These are phyloP conservation scores for Butorides virescens DNA, from an alignment of 2,113 vertebrate species.

Conservation along the genomic window DNA sequence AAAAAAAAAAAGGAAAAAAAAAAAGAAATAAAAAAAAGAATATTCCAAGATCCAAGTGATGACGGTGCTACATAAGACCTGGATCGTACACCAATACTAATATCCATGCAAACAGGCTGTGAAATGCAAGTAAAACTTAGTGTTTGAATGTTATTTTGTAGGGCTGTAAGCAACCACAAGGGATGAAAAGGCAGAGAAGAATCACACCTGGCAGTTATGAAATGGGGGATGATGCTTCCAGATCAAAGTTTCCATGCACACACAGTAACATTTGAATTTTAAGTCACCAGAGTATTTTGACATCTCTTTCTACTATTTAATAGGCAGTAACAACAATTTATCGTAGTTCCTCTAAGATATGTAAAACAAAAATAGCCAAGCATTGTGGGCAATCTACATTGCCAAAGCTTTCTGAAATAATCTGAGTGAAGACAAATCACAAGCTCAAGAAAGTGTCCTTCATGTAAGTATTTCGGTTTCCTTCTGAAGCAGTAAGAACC, in stretches of 20 bases:
- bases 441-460: constrained; percentile 61
- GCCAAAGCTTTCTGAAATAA: constrained; percentile 39
- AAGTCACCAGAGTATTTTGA: constrained; percentile 14
- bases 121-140: neutral
- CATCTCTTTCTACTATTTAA: constrained; percentile 24
- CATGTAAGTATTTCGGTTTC: constrained; percentile 62
- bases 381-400: constrained; percentile 41
- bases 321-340: constrained; percentile 46
- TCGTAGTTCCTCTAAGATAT: constrained; percentile 15
- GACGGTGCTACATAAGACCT: neutral
- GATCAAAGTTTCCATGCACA: neutral
- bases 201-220: neutral
- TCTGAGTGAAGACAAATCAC: constrained; percentile 56
- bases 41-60: neutral
- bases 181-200: neutral
- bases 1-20: neutral
- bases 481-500: constrained; percentile 58
- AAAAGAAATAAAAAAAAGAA: neutral
- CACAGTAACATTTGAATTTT: constrained; percentile 5
- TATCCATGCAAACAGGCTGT: neutral
- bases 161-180: neutral
- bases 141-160: neutral
- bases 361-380: constrained; percentile 39
- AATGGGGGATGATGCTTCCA: neutral
- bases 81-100: neutral